Conservation (phyloP, 2,113 vertebrate species). For the Callocephalon fimbriatum region DNA sequence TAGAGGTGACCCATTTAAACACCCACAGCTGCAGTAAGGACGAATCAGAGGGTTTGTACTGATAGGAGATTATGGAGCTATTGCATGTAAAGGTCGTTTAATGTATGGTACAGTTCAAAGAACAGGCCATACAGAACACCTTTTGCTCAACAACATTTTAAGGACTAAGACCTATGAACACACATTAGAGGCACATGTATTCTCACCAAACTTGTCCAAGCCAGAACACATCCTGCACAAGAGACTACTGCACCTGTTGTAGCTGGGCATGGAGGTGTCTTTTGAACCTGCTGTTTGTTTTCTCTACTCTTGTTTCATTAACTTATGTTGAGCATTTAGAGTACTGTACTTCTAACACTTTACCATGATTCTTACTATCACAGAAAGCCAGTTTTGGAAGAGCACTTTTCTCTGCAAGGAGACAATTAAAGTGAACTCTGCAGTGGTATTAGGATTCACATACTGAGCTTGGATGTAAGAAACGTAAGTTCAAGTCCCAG, state of each 20-base stretch:
- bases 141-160: neutral
- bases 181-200: neutral
- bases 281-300: neutral
- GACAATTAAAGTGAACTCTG: neutral
- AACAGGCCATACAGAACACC: neutral
- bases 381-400: neutral
- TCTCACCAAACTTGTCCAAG: neutral
- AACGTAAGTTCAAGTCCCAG: neutral
- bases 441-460: neutral
- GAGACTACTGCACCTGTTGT: neutral
- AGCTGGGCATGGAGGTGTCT: neutral
- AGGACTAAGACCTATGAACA: neutral
- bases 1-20: neutral
- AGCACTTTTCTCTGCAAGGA: neutral
- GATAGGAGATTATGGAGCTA: neutral
- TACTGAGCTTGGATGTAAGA: neutral
- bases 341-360: neutral
- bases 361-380: neutral
- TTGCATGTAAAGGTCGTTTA: neutral
- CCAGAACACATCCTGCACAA: neutral
- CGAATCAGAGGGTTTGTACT: neutral
- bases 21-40: neutral
- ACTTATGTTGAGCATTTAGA: neutral
- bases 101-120: neutral
- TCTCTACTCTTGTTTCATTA: neutral